Conservation (phyloP, 2,888 invertebrate genomes). For the Phania funesta region DNA sequence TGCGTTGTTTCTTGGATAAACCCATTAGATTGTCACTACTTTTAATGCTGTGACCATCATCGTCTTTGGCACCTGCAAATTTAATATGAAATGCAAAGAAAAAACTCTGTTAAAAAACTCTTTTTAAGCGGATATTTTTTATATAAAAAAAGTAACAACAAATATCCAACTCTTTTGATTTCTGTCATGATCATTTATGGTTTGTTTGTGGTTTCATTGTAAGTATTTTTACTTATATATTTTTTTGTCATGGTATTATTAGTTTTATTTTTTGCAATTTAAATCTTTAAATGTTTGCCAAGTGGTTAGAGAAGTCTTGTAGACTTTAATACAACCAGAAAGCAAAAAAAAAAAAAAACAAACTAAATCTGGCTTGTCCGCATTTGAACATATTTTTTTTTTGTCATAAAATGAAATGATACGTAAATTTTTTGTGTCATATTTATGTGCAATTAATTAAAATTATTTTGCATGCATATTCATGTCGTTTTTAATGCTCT, state of each 20-base stretch:
- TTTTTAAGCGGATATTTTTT: conserved; percentile 49
- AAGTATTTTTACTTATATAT: conserved; percentile 4
- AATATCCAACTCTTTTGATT: conserved; percentile 16
- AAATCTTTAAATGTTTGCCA: conserved; percentile 52
- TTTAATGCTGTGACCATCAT: conserved; percentile 83
- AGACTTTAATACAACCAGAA: conserved; percentile 11
- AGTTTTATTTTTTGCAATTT: conserved; percentile 37
- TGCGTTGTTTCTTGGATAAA: conserved; percentile 95
- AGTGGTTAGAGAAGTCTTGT: conserved; percentile 31
- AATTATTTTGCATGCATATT: conserved; percentile 55
- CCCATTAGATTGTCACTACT: conserved; percentile 78
- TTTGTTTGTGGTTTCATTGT: conserved; percentile 43
- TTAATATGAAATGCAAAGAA: conserved; percentile 10
- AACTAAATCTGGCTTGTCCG: conserved; percentile 43
- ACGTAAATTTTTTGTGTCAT: conserved; percentile 64
- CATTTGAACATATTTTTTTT: conserved; percentile 31
- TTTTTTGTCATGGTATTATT: conserved; percentile 23
- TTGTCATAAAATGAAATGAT: conserved; percentile 57
- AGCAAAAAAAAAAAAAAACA: conserved; percentile 9
- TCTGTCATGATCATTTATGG: conserved; percentile 63
- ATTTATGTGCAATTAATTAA: conserved; percentile 65
- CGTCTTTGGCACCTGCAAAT: conserved; percentile 89
- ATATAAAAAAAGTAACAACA: conserved; percentile 2
- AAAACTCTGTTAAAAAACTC: conserved; percentile 5
- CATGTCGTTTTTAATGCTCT: conserved; percentile 51